These are phyloP conservation scores for Ceyx erithaca DNA, from an alignment of 2,797 vertebrate species.

Conservation along the genomic window DNA sequence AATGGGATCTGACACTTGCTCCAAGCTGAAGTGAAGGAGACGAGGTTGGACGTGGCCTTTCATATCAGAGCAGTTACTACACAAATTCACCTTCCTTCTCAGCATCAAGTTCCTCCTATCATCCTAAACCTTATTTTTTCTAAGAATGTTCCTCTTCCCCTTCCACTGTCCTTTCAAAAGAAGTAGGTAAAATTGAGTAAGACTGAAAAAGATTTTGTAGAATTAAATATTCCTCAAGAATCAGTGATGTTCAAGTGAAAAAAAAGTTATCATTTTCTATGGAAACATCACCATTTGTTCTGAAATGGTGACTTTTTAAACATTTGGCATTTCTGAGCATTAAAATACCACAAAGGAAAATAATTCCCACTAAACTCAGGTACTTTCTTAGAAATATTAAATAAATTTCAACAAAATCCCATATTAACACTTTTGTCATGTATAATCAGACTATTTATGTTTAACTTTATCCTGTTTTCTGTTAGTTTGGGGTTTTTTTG, in stretches of 20 bases:
- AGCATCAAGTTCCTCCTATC: not conserved
- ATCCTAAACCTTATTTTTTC: not conserved
- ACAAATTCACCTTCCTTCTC: constrained; percentile 21
- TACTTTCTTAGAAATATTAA: not conserved
- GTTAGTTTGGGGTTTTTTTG: not conserved
- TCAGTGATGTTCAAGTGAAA: not conserved
- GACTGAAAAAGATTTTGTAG: not conserved
- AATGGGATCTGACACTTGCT: constrained; percentile 42
- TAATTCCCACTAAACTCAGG: not conserved
- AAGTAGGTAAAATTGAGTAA: not conserved
- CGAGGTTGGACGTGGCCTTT: not conserved
- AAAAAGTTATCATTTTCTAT: constrained; percentile 2
- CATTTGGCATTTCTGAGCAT: not conserved
- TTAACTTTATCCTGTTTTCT: not conserved
- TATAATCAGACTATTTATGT: not conserved
- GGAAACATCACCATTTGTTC: not conserved
- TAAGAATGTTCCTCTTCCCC: not conserved
- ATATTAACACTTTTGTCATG: not conserved
- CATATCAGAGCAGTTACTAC: constrained; percentile 24
- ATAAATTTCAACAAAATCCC: not conserved
- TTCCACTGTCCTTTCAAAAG: not conserved
- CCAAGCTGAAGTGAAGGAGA: constrained; percentile 35
- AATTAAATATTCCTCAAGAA: not conserved
- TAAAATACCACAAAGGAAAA: not conserved
- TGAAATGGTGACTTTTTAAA: constrained; percentile 9